Conservation (phyloP, 2,888 invertebrate species). For the Meliscaeva auricollis region DNA sequence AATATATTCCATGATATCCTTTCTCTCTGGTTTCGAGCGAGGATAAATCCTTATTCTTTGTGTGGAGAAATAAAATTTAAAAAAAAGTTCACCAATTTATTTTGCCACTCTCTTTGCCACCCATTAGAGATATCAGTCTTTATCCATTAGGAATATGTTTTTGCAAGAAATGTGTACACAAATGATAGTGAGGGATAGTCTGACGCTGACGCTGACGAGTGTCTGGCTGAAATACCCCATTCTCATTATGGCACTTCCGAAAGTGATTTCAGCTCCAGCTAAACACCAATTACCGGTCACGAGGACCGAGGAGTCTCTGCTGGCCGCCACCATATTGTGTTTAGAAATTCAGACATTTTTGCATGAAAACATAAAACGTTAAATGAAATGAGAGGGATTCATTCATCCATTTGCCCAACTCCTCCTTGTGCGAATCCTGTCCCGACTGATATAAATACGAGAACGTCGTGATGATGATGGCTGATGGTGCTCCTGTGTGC, state of each 20-base stretch:
- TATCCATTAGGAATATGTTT: neutral
- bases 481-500: constrained; percentile 1
- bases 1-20: neutral
- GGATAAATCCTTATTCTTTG: neutral
- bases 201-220: neutral
- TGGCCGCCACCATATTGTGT: neutral
- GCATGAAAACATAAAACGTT: constrained; percentile 34
- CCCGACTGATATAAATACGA: neutral
- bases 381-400: constrained; percentile 32
- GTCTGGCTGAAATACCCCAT: constrained; percentile 4
- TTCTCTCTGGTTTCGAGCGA: neutral
- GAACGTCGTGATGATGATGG: neutral
- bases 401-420: constrained; percentile 19
- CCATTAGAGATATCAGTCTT: no score
- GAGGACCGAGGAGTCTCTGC: constrained; percentile 5
- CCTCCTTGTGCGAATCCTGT: neutral
- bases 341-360: neutral
- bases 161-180: neutral
- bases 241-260: constrained; percentile 18
- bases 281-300: constrained; percentile 74
- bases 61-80: neutral
- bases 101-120: neutral
- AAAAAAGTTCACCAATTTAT: constrained; percentile 34
- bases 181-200: neutral
- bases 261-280: constrained; percentile 51